phyloP scores from a whole-genome alignment of 2,113 vertebrate species.

The Elaphurus davidianus region DNA sequence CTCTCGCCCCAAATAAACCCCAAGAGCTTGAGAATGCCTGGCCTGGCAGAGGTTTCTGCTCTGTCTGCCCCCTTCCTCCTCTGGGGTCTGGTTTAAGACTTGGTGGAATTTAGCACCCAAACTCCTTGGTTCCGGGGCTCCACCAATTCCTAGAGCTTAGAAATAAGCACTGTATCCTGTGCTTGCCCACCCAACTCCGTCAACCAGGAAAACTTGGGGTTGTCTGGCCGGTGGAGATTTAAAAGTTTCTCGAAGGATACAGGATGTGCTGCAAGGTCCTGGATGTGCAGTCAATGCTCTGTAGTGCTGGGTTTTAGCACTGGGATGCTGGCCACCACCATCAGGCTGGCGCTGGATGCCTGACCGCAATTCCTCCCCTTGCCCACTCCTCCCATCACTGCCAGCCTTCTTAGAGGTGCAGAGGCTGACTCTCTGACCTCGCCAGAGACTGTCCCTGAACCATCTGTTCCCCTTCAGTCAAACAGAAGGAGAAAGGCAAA shows the following conservation, averaged over 20 bases:
- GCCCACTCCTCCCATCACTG: accelerated
- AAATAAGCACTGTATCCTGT: no score
- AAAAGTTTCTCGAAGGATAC: neutral
- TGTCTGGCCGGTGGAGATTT: no score
- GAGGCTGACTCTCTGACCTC: neutral
- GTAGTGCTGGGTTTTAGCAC: no score
- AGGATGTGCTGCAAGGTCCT: neutral
- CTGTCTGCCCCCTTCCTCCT: accelerated
- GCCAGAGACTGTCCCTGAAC: neutral
- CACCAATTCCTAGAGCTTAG: neutral
- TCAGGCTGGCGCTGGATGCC: accelerated
- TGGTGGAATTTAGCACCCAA: neutral
- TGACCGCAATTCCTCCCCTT: no score
- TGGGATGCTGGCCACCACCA: neutral
- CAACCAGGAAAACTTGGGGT: neutral
- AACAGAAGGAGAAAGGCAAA: neutral
- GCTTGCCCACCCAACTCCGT: neutral
- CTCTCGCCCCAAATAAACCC: neutral
- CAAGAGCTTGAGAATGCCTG: neutral
- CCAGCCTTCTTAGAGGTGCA: neutral
- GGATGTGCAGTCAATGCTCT: no score
- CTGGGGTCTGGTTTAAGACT: neutral
- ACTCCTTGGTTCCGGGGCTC: neutral
- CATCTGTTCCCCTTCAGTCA: neutral
- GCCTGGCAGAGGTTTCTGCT: neutral